These are phyloP conservation scores for Stercorarius parasiticus DNA, from an alignment of 2,113 vertebrate species.

Conservation along the genomic window DNA sequence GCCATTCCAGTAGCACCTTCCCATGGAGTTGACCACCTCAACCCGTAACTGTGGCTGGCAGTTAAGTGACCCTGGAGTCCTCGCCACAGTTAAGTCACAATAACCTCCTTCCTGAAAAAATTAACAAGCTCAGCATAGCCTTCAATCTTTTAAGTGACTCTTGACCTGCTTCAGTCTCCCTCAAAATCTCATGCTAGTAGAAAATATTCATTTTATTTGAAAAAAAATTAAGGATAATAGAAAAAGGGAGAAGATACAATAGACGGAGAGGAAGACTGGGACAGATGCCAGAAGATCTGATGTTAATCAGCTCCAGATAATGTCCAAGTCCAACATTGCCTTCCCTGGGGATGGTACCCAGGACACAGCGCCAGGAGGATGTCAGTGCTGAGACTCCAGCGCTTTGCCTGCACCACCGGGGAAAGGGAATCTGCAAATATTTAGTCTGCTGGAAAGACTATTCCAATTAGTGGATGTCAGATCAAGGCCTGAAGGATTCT, in stretches of 20 bases:
- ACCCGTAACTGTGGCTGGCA: not conserved
- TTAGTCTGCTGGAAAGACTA: conserved; percentile 62
- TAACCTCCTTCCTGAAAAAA: not conserved
- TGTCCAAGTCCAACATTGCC: not conserved
- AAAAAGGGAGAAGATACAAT: not conserved
- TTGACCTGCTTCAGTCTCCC: not conserved
- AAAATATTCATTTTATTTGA: not conserved
- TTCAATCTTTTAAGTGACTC: not conserved
- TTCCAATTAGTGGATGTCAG: conserved; percentile 41
- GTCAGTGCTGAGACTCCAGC: not conserved
- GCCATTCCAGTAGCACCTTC: not conserved
- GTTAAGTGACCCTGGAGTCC: not conserved
- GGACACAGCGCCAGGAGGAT: conserved; percentile 28
- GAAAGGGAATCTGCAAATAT: conserved; percentile 64
- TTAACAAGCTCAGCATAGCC: not conserved
- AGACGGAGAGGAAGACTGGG: not conserved
- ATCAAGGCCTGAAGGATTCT: conserved; percentile 25
- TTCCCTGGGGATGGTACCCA: not conserved
- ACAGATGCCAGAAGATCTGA: not conserved
- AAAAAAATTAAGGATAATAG: not conserved
- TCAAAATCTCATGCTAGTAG: not conserved
- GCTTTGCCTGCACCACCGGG: not conserved
- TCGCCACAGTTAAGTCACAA: not conserved
- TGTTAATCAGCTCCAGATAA: conserved; percentile 37
- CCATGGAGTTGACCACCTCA: not conserved